These are phyloP conservation scores for Carlito syrichta DNA, from an alignment of 2,113 vertebrate genomes.

Conservation along the genomic window DNA sequence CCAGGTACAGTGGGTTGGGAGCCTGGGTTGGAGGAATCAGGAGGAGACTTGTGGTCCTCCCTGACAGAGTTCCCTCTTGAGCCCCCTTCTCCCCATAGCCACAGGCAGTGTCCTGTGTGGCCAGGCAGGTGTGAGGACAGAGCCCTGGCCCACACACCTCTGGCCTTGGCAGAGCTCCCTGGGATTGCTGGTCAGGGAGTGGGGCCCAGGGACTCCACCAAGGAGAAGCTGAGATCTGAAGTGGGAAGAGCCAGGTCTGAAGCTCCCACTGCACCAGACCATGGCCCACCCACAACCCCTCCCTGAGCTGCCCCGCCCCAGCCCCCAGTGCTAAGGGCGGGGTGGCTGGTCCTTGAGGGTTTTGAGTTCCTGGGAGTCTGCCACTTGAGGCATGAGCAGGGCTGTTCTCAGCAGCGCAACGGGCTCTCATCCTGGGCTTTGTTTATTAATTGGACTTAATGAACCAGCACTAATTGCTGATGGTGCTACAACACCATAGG, in stretches of 20 bases:
- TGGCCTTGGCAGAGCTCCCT: constrained; percentile 45
- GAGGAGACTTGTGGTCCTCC: background rate
- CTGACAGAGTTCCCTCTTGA: background rate
- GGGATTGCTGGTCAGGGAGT: constrained; percentile 30
- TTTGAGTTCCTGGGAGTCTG: background rate
- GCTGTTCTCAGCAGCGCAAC: background rate
- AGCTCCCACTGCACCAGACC: background rate
- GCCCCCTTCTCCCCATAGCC: background rate
- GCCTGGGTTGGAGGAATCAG: background rate
- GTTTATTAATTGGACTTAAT: constrained; percentile 57
- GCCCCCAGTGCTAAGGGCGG: background rate
- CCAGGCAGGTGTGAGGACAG: background rate
- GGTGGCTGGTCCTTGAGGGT: background rate
- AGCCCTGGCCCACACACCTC: background rate
- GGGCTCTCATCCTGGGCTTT: constrained; percentile 23
- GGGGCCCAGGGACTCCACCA: background rate
- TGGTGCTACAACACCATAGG: background rate
- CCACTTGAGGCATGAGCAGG: background rate
- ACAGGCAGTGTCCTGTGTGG: background rate
- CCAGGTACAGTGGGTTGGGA: background rate
- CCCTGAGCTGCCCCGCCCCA: background rate
- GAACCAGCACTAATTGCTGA: constrained; percentile 37
- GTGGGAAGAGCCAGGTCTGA: background rate
- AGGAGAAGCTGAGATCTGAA: background rate
- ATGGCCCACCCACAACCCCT: background rate